Evolutionary conservation across 2,797 vertebrate genomes (phyloP), one percentile per base, ranked within the genome.

Genomic region (Hapalemur alaotrensis): DNA sequence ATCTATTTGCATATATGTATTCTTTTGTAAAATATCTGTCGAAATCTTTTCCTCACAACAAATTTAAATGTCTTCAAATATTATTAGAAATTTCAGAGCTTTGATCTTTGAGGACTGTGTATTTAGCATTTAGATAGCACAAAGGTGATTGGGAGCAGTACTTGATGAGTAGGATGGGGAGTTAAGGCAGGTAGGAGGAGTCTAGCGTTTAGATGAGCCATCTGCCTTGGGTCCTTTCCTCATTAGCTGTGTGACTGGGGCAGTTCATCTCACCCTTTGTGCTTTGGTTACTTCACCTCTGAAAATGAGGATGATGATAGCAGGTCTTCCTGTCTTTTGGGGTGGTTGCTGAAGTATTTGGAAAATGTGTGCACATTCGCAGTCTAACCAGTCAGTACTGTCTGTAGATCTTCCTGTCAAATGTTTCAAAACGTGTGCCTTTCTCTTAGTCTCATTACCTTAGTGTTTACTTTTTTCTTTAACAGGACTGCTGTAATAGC

Each of bases 71-170:
- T 82, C 75, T 95, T 76, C 43, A 14, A 0, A 73, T 93, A 65
- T 65, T 83, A 41, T 93, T 48, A 70, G 17, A 63, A 20, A 63
- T 83, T 86, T 78, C 41, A 92, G 57, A 72, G 7, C 43, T 91
- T 89, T 72, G 35, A 25, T 54, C 35, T 94, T 93, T 65, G 38
- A 85, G 54, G 30, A 59, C 41, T 32, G 5, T 94, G 2, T 86
- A 52, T 85, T 93, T 95, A 46, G 48, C 81, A 85, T 59, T 96
- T 93, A 81, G 46, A 92, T 43, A 95, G 30, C n/a, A 95, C 32
- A 70, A 76, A 15, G 23, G 28, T 81, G 61, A 50, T 65, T 32
- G 13, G 54, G 41, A 85, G 7, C 30, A 75, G 22, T 91, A 91
- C 48, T 91, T 7, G 17, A 15, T 57, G 35, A 96, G 46, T 48